Percentiles rank a stretch among this genome's conserved stretches.
These are phyloP conservation scores for Paraescarpia echinospica DNA, from an alignment of 1,140 invertebrate species.

Conservation along the genomic window DNA sequence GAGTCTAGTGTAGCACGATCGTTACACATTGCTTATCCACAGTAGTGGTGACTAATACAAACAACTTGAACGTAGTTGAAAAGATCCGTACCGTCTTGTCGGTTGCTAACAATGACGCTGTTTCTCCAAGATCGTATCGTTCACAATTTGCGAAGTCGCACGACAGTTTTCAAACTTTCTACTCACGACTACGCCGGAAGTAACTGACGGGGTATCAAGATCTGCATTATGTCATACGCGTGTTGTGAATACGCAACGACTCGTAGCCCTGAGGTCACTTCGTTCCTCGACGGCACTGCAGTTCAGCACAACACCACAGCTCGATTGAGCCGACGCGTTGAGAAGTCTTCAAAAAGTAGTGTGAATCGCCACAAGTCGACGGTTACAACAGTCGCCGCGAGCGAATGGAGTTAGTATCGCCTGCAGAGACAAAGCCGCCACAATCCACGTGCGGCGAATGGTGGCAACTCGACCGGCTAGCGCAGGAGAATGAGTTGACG, in stretches of 20 bases:
- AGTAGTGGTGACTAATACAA: too few species aligned
- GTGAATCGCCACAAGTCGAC: neutral
- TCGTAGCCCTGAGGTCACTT: neutral
- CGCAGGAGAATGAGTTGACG: neutral
- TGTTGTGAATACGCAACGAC: neutral
- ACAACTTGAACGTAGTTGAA: neutral
- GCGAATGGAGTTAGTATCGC: neutral
- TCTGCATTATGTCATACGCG: neutral
- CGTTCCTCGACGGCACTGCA: neutral
- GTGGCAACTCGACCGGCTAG: slow-evolving; percentile 2
- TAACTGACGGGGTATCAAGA: neutral
- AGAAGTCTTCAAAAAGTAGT: neutral
- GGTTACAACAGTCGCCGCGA: neutral
- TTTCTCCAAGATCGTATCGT: neutral
- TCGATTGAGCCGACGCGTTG: neutral
- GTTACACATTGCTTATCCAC: neutral
- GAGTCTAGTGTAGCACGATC: neutral
- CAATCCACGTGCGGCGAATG: neutral
- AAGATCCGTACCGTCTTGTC: neutral
- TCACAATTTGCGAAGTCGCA: neutral
- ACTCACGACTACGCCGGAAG: neutral
- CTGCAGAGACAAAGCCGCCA: neutral
- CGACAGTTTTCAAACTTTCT: neutral
- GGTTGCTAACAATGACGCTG: neutral
- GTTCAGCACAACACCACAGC: neutral